Conservation (phyloP, 1,140 invertebrate genomes). For the Orchestia grillus region DNA sequence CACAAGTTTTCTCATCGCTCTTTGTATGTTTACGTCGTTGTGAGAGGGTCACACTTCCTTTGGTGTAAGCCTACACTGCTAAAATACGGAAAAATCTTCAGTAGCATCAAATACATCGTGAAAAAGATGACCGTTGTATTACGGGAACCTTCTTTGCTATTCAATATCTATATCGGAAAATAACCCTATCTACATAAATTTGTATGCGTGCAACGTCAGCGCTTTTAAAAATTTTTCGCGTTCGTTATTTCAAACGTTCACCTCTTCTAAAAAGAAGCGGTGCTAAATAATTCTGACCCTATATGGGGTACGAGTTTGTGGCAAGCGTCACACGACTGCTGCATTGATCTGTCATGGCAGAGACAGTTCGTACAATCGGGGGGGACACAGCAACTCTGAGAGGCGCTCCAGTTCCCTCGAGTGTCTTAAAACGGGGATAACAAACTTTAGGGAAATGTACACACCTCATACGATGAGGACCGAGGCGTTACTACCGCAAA, state of each 20-base stretch:
- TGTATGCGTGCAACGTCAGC: too few species aligned
- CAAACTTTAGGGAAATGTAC: neutral
- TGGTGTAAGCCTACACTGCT: neutral
- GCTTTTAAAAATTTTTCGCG: too few species aligned
- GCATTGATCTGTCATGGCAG: neutral
- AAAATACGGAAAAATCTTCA: neutral
- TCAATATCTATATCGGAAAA: neutral
- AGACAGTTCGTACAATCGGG: neutral
- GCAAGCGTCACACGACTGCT: too few species aligned
- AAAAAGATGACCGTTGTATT: neutral
- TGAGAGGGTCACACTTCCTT: neutral
- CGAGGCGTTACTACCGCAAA: neutral
- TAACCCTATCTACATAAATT: neutral
- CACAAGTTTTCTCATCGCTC: neutral
- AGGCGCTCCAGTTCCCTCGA: neutral
- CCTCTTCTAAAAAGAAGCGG: too few species aligned
- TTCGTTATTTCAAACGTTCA: too few species aligned
- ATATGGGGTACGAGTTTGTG: too few species aligned
- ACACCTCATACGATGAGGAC: neutral
- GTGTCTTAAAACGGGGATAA: neutral
- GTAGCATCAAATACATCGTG: neutral
- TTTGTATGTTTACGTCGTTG: neutral
- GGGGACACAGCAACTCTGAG: neutral
- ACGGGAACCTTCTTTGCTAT: neutral
- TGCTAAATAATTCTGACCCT: too few species aligned